Conservation (phyloP, 2,797 vertebrate genomes). For the Synaphobranchus kaupii region DNA sequence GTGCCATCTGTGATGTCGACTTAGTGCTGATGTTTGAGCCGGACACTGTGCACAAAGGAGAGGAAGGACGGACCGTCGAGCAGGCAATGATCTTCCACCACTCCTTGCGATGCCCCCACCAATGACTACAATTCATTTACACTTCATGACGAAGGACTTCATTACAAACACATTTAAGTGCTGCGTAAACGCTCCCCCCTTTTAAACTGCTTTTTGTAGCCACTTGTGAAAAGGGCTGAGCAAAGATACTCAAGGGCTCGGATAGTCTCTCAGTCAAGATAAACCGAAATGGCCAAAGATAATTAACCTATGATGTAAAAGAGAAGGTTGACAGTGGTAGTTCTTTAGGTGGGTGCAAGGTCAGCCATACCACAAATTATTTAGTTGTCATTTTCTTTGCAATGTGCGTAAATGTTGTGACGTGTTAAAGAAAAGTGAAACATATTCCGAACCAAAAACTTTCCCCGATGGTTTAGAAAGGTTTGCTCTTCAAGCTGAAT, state of each 20-base stretch:
- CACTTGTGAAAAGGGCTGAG: slow-evolving; percentile 14
- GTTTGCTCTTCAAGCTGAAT: background rate
- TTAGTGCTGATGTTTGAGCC: background rate
- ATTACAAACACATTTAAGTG: slow-evolving; percentile 28
- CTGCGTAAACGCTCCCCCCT: slow-evolving; percentile 16
- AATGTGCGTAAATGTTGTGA: background rate
- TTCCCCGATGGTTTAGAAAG: background rate
- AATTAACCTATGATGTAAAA: background rate
- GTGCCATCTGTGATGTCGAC: background rate
- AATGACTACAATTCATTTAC: slow-evolving; percentile 18
- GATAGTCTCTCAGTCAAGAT: slow-evolving; percentile 3
- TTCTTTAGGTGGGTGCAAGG: background rate
- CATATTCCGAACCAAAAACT: background rate
- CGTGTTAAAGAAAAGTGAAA: background rate
- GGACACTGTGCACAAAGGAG: background rate
- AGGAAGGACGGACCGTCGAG: background rate
- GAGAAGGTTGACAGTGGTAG: slow-evolving; percentile 5
- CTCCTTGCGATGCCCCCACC: background rate
- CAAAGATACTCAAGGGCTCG: background rate
- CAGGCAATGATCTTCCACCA: slow-evolving; percentile 3
- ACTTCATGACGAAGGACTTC: slow-evolving; percentile 14
- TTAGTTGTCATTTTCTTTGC: background rate
- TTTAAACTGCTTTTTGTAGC: slow-evolving; percentile 1
- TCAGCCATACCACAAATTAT: background rate
- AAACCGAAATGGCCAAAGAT: background rate